Evolutionary conservation across 2,888 invertebrate species (phyloP), one percentile per base, ranked within the genome.

Genomic region (Drosophila incognita): DNA sequence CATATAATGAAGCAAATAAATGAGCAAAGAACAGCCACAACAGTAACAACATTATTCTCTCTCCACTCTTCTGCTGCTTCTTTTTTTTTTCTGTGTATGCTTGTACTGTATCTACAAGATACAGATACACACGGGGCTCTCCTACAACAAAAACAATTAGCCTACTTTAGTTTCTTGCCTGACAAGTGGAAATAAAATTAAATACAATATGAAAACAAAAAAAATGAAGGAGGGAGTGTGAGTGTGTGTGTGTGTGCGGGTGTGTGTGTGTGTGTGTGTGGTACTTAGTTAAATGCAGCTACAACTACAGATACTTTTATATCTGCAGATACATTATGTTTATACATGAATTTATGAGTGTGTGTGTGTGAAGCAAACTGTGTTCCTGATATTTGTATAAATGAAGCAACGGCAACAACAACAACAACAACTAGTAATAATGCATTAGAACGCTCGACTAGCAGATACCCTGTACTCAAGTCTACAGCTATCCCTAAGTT

Each of bases 181-280:
- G 88, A 82, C 88, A 87, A 87, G 88, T 76, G 74, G 90, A 89
- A 86, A 89, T 86, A 89, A 89, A 87, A 86, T 87, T 89, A 86
- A 86, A 86, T 86, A 89, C 83, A 71, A 65, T 77, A 77, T 75
- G 80, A 88, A 88, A 79, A 77, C 65, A 77, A 33, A 65, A 59
- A 36, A 36, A 59, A 68, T 58, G 61, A 67, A 42, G 64, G 60
- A 51, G 24, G 46, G 46, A 18, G 1, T 35, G 15, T 36, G 15
- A 18, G 35, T 61, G 11, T 57, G 48, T 57, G 61, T 29, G 29
- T 29, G 27, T 68, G 15, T 70, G 59, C 58, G 18, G 57, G 53
- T 52, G 64, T 18, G 6, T 35, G 8, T 24, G 35, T 18, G 13
- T 33, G 33, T 71, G 65, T 62, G 21, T 65, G 51, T 59, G 64